These are phyloP conservation scores for Prunella strophiata DNA, from an alignment of 2,797 vertebrate species.

Conservation along the genomic window DNA sequence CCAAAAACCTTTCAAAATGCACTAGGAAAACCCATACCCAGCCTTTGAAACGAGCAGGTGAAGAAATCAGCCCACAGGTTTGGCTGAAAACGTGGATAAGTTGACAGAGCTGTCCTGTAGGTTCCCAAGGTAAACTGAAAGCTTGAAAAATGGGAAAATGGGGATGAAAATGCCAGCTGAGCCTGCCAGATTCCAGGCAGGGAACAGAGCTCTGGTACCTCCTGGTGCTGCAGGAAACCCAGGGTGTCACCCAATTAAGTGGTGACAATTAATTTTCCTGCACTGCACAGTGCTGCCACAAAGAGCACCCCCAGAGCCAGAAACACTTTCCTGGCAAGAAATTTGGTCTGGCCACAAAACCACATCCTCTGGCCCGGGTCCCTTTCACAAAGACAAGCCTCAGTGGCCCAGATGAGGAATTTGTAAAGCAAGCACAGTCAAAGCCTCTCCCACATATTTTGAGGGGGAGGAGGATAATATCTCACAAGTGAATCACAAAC, in stretches of 20 bases:
- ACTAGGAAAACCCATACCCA: background rate
- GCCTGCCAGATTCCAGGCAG: accelerated
- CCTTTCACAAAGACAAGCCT: background rate
- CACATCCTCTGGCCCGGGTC: accelerated
- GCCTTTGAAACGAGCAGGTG: background rate
- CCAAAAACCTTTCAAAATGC: background rate
- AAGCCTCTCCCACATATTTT: background rate
- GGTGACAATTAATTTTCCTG: background rate
- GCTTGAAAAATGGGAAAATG: background rate
- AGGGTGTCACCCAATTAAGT: no score
- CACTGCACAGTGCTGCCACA: background rate
- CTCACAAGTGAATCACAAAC: constrained; percentile 1
- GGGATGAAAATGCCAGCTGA: background rate
- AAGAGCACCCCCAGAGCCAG: background rate
- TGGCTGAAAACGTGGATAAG: accelerated
- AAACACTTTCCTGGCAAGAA: background rate
- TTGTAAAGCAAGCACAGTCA: background rate
- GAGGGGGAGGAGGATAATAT: constrained; percentile 1
- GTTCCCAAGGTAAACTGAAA: background rate
- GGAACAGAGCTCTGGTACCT: accelerated
- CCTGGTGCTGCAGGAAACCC: background rate
- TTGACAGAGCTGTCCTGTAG: background rate
- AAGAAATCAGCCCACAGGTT: background rate
- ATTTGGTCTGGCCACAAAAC: background rate
- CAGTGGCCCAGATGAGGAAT: background rate